Percentiles rank a stretch among this genome's conserved stretches.
Evolutionary conservation across 2,888 invertebrate genomes (phyloP).

Genomic region (Agrotis clavis): DNA sequence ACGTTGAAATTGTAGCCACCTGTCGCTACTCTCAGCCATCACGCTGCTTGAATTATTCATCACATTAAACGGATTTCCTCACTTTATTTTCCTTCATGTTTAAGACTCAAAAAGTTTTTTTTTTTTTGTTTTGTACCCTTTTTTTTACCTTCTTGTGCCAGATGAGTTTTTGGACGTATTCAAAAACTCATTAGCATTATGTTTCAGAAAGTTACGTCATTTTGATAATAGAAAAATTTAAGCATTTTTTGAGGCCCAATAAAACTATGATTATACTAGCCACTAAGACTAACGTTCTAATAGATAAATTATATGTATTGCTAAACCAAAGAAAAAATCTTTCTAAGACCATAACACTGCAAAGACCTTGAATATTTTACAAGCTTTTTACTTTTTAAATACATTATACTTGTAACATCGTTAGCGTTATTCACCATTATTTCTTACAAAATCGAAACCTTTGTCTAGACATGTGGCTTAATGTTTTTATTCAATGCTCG

Average conservation of each 20-base stretch:
- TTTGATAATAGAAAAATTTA: too few species aligned
- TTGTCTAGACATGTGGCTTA: background rate
- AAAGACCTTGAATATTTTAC: background rate
- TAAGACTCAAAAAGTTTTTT: background rate
- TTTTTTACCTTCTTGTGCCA: background rate
- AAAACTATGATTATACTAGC: too few species aligned
- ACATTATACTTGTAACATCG: background rate
- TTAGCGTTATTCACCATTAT: background rate
- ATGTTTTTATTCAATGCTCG: background rate
- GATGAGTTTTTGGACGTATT: background rate
- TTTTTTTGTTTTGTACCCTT: background rate
- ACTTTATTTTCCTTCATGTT: constrained; percentile 14
- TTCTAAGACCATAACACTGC: background rate
- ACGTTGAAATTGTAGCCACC: constrained; percentile 31
- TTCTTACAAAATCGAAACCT: background rate
- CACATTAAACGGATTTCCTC: constrained; percentile 32
- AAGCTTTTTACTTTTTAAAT: background rate
- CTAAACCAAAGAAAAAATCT: background rate
- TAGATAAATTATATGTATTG: too few species aligned
- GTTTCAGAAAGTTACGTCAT: too few species aligned
- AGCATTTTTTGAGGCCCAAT: too few species aligned
- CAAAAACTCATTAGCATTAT: too few species aligned
- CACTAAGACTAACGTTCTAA: too few species aligned
- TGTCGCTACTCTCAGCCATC: constrained; percentile 35
- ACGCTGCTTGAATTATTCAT: constrained; percentile 43